Evolutionary conservation across 2,888 invertebrate species (phyloP), one percentile per base, ranked within the genome.

Genomic region (Drosophila kanekoi): DNA sequence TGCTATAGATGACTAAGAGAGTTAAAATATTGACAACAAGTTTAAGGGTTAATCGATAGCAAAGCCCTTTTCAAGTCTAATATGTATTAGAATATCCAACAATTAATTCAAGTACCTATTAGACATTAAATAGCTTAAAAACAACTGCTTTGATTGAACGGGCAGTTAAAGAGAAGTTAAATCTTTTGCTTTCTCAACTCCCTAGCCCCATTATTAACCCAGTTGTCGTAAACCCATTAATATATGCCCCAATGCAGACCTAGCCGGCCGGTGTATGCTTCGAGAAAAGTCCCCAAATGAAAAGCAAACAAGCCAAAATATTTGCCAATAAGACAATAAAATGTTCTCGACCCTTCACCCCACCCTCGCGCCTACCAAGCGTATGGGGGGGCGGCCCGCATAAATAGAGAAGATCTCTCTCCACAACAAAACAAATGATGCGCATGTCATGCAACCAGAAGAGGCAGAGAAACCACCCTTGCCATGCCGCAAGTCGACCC

Each of bases 401-500:
- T 5, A 20, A 35, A 35, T 9, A 20, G 35, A 10, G 8, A 13
- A 14, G 33, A 10, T 20, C 20, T 32, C 38, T 38, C 28, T 18
- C 52, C 13, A 40, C 45, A 37, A 23, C 33, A 56, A 58, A 65
- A 38, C 63, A 69, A 75, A 70, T 63, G 77, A 73, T 79, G 88
- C 89, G 82, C 82, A 89, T 89, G 82, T 67, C 87, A 76, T 14
- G 56, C 33, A 45, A 8, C 5, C 37, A 56, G 32, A 58, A 54
- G 44, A 63, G 56, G 61, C 45, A 47, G 57, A 48, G 48, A 58
- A 83, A 64, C 72, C 67, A 72, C 89, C 89, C 77, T 64, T 57
- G 51, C 87, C 73, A 62, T 57, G 53, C 40, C 11, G 20, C 28
- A 48, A 71, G 45, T 49, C 72, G 67, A 37, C 58, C 70, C 64